Percentiles rank a stretch among this genome's conserved stretches.
Evolutionary conservation across 1,140 invertebrate genomes (phyloP).

Genomic region (Onthophagus taurus): DNA sequence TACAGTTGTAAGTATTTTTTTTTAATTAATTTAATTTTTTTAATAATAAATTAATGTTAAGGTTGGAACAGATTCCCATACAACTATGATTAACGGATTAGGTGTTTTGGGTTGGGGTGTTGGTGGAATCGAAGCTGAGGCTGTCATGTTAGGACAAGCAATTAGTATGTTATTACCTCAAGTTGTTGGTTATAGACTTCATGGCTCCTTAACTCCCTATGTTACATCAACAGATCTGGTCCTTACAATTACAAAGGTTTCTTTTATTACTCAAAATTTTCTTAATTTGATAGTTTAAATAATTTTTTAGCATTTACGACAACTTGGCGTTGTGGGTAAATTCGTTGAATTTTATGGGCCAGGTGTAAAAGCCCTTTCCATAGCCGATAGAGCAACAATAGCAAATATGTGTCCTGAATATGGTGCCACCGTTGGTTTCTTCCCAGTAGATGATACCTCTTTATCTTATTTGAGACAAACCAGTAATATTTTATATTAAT

Average conservation of each 20-base stretch:
- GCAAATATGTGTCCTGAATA: constrained; percentile 99
- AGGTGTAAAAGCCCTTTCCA: constrained; percentile 79
- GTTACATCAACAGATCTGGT: constrained; percentile 97
- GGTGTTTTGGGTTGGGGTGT: constrained; percentile 73
- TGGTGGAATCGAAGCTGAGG: constrained; percentile 78
- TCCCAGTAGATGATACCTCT: constrained; percentile 85
- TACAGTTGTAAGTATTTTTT: constrained; percentile 55
- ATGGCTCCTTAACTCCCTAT: constrained; percentile 69
- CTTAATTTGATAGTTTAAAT: background rate
- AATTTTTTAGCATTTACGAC: constrained; percentile 70
- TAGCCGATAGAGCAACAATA: constrained; percentile 90
- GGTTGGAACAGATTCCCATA: constrained; percentile 97
- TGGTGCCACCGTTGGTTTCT: constrained; percentile 92
- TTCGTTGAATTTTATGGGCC: constrained; percentile 98
- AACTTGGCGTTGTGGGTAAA: constrained; percentile 93
- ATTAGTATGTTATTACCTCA: constrained; percentile 94
- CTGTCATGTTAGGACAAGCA: constrained; percentile 89
- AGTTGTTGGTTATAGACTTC: constrained; percentile 90
- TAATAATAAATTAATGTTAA: constrained; percentile 9
- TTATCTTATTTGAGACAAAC: constrained; percentile 82
- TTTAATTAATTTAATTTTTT: background rate
- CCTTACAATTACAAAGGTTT: constrained; percentile 95
- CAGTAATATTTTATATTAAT: constrained; percentile 45
- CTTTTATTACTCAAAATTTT: constrained; percentile 24
- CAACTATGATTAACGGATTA: constrained; percentile 96